Conservation (phyloP, 2,113 vertebrate species). For the Corydoras maculifer region DNA sequence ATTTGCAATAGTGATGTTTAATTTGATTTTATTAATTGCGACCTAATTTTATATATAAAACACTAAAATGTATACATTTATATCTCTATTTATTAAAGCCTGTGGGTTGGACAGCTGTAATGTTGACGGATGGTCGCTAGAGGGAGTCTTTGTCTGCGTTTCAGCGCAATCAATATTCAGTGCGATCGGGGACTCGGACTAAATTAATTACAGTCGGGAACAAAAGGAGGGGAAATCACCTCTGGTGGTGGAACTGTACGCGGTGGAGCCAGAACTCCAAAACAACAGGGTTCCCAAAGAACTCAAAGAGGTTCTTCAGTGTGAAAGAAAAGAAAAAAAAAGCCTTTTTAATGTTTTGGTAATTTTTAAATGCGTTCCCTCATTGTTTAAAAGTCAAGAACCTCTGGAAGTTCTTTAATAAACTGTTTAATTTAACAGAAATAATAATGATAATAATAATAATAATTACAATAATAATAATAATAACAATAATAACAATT, state of each 20-base stretch:
- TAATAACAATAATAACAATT: not conserved
- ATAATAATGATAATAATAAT: not conserved
- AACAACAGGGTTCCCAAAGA: too few species aligned
- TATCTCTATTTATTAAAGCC: not conserved
- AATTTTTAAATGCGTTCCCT: too few species aligned
- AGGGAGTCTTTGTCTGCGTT: conserved; percentile 42
- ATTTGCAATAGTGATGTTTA: not conserved
- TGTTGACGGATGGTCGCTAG: conserved; percentile 37
- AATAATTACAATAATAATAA: not conserved
- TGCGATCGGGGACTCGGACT: not conserved
- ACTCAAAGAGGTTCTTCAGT: too few species aligned
- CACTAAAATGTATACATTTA: not conserved
- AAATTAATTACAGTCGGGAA: conserved; percentile 8
- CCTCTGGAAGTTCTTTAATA: not conserved
- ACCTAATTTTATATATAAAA: too few species aligned
- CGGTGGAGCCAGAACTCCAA: too few species aligned
- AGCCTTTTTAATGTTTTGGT: too few species aligned
- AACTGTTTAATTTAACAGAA: not conserved
- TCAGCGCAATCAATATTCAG: not conserved
- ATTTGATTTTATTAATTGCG: not conserved
- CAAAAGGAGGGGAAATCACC: not conserved
- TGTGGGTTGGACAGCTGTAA: not conserved
- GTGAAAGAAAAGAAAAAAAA: too few species aligned
- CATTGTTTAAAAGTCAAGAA: too few species aligned
- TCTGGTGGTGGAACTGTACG: too few species aligned